Conservation (phyloP, 2,113 vertebrate species). For the Scortum barcoo region DNA sequence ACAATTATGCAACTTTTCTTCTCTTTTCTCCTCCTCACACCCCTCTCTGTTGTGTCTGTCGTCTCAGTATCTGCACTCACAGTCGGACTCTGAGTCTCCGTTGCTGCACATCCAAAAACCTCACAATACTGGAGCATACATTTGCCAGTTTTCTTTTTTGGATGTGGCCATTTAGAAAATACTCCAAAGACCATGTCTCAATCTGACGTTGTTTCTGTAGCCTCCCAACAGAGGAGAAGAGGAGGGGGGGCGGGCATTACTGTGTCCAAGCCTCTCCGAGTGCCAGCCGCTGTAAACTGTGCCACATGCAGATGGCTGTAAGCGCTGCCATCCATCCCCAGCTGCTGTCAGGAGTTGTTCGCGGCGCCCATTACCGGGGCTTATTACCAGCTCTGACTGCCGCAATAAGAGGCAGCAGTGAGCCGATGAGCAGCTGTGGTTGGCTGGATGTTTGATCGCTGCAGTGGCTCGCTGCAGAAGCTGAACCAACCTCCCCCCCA, state of each 20-base stretch:
- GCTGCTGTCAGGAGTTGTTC: constrained; percentile 44
- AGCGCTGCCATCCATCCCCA: constrained; percentile 52
- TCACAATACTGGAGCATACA: background rate
- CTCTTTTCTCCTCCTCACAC: background rate
- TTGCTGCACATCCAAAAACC: constrained; percentile 35
- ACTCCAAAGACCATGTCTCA: constrained; percentile 53
- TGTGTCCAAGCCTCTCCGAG: background rate
- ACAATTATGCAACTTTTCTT: constrained; percentile 51
- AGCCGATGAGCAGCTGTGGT: constrained; percentile 53
- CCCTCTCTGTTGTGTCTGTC: constrained; percentile 28
- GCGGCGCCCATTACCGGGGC: constrained; percentile 20
- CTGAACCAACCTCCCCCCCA: no score
- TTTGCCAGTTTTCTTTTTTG: constrained; percentile 49
- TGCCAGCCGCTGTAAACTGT: constrained; percentile 49
- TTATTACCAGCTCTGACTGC: constrained; percentile 32
- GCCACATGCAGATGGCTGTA: constrained; percentile 56
- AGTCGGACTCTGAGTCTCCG: constrained; percentile 28
- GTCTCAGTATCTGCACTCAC: constrained; percentile 18
- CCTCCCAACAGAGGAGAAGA: constrained; percentile 16
- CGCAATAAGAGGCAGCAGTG: constrained; percentile 49
- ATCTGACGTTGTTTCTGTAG: constrained; percentile 44
- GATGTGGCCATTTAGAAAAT: constrained; percentile 42
- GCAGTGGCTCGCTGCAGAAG: constrained; percentile 41
- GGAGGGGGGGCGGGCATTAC: constrained; percentile 4
- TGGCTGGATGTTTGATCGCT: constrained; percentile 50